Evolutionary conservation across 2,113 vertebrate genomes (phyloP), one percentile per base, ranked within the genome.

Genomic region (Planiliza haematocheilus): DNA sequence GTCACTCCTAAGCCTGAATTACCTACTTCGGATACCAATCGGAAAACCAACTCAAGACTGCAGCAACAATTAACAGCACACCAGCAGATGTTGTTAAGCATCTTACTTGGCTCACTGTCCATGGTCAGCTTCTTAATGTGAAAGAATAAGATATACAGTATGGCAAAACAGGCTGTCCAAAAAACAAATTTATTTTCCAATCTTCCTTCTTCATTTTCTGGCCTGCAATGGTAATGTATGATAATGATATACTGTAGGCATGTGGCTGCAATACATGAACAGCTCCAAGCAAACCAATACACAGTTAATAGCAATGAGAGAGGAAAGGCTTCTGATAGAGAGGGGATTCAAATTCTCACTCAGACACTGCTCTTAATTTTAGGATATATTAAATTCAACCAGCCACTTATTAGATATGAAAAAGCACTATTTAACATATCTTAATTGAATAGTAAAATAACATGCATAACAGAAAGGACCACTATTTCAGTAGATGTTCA

Each of bases 141-240:
- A 37, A 2, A 53, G 46, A 41, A 58, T 58, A 21, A 63, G 34
- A 77, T 53, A 49, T 62, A 77, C 70, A 78, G 76, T 60, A 48
- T 41, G 51, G 79, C 53, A 68, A 75, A 73, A 79, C 41, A 74
- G 64, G 85, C 60, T 74, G 42, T 74, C 65, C 20, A 45, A 61
- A 30, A 82, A 72, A 57, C 34, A 0, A 52, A 75, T 53, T 69
- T 37, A 53, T 66, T 83, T 77, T 66, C 64, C 66, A 70, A 66
- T 67, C 42, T 74, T 36, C 36, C 58, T 41, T 72, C 36, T 53
- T 67, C n/a, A 56, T 72, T 68, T 58, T 62, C 34, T 78, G 61
- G 61, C 52, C 52, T 53, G 53, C 51, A 67, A 81, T 71, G 51
- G 52, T 82, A 88, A 90, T 87, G 37, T 85, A 82, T 86, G 88